Conservation (phyloP, 2,113 vertebrate species). For the Gopherus evgoodei region DNA sequence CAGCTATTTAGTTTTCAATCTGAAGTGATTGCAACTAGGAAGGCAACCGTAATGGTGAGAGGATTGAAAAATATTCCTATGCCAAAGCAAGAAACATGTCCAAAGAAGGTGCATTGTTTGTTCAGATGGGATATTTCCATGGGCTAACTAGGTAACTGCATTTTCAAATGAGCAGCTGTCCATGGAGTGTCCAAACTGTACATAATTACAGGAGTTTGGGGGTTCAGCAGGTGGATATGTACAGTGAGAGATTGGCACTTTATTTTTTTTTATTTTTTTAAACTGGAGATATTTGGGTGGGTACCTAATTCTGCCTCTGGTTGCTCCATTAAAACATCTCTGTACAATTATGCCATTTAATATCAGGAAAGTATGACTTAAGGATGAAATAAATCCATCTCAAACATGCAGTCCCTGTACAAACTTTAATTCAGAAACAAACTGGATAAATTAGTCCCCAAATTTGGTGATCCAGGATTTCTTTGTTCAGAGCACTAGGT, state of each 20-base stretch:
- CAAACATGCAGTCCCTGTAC: background rate
- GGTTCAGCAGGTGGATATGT: background rate
- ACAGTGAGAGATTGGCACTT: background rate
- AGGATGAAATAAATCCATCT: background rate
- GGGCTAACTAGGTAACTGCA: background rate
- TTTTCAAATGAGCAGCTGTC: background rate
- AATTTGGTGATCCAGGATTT: background rate
- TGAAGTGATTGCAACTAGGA: slow-evolving; percentile 24
- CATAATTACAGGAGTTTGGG: background rate
- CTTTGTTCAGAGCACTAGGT: slow-evolving; percentile 19
- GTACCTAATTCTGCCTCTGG: slow-evolving; percentile 38
- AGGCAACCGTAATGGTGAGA: background rate
- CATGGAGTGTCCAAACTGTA: background rate
- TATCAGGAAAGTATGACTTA: background rate
- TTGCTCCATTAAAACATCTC: slow-evolving; percentile 53
- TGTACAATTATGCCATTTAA: slow-evolving; percentile 23
- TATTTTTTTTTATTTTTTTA: slow-evolving; percentile 47
- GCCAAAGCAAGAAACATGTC: background rate
- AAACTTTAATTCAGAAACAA: background rate
- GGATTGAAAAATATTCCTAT: background rate
- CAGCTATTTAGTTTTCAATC: background rate
- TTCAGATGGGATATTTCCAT: slow-evolving; percentile 2
- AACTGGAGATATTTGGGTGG: slow-evolving; percentile 34
- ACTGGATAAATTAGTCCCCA: slow-evolving; percentile 3
- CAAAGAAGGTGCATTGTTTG: background rate